Conservation (phyloP, 2,888 invertebrate species). For the Drosophila meridionalis region DNA sequence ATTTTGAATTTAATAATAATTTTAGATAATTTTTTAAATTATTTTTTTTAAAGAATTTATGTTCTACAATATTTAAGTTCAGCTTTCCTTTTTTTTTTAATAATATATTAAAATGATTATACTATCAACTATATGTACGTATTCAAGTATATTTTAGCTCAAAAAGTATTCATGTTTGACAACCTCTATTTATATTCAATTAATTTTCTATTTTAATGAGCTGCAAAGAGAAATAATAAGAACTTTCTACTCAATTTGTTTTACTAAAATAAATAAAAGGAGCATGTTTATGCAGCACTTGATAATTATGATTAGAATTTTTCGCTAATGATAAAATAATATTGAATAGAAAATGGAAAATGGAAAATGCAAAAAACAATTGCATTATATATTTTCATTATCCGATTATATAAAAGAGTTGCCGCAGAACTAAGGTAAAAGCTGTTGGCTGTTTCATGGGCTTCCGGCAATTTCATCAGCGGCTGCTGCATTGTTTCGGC, state of each 20-base stretch:
- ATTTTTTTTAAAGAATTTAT: no score
- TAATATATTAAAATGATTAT: no score
- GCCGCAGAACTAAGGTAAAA: not conserved
- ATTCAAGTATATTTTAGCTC: no score
- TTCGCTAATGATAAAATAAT: slow-evolving; percentile 2
- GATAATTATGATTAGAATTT: not conserved
- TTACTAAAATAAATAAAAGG: not conserved
- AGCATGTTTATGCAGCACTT: not conserved
- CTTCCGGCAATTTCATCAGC: not conserved
- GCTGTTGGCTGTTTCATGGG: not conserved
- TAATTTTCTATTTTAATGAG: not conserved
- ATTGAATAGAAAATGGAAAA: not conserved
- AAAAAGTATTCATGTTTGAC: no score
- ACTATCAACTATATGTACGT: no score
- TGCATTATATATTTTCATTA: not conserved
- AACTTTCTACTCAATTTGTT: not conserved
- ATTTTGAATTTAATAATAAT: no score
- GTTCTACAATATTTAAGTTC: no score
- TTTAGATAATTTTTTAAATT: no score
- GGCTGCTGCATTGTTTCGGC: slow-evolving; percentile 23
- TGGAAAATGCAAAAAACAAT: not conserved
- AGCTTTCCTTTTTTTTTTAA: no score
- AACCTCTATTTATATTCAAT: not conserved
- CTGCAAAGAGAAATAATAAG: not conserved
- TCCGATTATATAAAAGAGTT: not conserved